Percentiles rank a stretch among this genome's conserved stretches.
phyloP scores from a whole-genome alignment of 2,888 invertebrate species.

The Ornithoptera priamus region DNA sequence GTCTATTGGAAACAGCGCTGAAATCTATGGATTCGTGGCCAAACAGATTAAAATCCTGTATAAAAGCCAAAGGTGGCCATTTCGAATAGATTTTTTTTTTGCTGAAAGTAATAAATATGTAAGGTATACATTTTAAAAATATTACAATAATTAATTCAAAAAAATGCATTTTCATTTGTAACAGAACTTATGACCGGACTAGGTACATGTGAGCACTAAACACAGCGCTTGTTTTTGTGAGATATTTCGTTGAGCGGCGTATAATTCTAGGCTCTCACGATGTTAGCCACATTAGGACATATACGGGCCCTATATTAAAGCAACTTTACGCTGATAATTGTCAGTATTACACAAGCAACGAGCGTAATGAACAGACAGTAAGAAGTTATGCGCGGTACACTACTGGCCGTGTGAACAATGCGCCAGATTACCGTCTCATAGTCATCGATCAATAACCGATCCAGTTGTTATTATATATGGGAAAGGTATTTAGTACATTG shows the following conservation, averaged over 20 bases:
- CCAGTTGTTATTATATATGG: not conserved
- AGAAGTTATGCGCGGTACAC: constrained; percentile 6
- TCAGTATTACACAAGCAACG: constrained; percentile 20
- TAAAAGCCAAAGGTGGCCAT: too few relatives aligned
- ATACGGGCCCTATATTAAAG: constrained; percentile 10
- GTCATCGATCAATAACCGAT: not conserved
- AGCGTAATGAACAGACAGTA: constrained; percentile 6
- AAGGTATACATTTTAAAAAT: too few relatives aligned
- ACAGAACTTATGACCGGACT: too few relatives aligned
- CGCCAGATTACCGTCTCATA: not conserved
- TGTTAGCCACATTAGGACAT: constrained; percentile 14
- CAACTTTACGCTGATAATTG: constrained; percentile 21
- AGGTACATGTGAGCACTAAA: too few relatives aligned
- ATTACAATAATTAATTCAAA: too few relatives aligned
- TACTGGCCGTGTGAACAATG: constrained; percentile 24
- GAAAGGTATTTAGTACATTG: too few relatives aligned
- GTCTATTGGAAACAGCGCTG: too few relatives aligned
- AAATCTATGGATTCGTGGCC: too few relatives aligned
- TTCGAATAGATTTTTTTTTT: too few relatives aligned
- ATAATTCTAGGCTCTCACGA: constrained; percentile 9
- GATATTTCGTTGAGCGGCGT: not conserved
- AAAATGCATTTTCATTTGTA: too few relatives aligned
- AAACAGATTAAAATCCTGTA: too few relatives aligned
- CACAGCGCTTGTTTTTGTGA: not conserved
- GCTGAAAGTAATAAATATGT: too few relatives aligned